Percentiles rank a stretch among this genome's conserved stretches.
These are phyloP conservation scores for Cremastinae sp. DNA, from an alignment of 2,888 invertebrate genomes.

Conservation along the genomic window DNA sequence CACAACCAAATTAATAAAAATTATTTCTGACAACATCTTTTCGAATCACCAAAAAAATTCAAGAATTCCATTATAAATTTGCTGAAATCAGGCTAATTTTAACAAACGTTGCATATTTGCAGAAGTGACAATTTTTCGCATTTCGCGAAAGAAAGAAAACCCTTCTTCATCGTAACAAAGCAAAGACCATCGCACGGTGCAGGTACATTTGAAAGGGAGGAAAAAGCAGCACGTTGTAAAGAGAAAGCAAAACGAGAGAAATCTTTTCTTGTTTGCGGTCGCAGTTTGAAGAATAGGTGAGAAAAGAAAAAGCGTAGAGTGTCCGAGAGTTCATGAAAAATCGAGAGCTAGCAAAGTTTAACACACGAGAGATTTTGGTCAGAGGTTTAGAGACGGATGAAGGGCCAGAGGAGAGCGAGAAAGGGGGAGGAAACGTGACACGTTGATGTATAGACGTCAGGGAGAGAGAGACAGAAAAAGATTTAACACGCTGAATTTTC, in stretches of 20 bases:
- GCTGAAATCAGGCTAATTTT: neutral
- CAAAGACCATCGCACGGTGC: no score
- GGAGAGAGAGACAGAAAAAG: neutral
- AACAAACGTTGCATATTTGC: no score
- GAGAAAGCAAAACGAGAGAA: neutral
- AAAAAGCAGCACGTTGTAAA: slow-evolving; percentile 3
- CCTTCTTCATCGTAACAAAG: no score
- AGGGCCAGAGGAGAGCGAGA: neutral
- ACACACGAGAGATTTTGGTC: slow-evolving; percentile 8
- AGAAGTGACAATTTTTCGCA: no score
- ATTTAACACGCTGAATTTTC: slow-evolving; percentile 13
- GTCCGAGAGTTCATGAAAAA: slow-evolving; percentile 37
- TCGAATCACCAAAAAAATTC: no score
- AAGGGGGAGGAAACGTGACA: neutral
- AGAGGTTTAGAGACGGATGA: neutral
- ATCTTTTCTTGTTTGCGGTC: slow-evolving; percentile 14
- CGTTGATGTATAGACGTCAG: neutral
- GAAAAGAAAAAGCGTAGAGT: slow-evolving; percentile 14
- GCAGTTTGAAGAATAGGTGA: slow-evolving; percentile 4
- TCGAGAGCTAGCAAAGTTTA: slow-evolving; percentile 28
- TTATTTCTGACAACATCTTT: no score
- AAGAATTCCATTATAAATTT: no score
- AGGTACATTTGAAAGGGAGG: neutral
- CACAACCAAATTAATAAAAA: no score
- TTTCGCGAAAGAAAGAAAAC: no score